A percentile compares a stretch with the other conserved stretches of the same genome.
Evolutionary conservation across 2,113 vertebrate species (phyloP).

Genomic region (Coptodon bakossiorum): DNA sequence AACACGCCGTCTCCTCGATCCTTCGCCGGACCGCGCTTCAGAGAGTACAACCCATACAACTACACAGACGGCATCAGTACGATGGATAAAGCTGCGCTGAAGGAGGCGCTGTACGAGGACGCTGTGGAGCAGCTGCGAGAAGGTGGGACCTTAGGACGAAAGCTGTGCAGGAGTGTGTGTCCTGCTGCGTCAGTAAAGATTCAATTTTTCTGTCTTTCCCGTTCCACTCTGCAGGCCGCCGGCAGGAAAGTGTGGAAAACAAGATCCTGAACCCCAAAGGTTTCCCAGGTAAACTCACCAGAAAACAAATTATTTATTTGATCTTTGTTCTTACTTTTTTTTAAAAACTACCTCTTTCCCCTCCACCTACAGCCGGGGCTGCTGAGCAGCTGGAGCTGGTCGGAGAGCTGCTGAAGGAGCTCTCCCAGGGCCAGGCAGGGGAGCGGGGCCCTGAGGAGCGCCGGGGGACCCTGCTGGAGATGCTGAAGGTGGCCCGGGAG

Average conservation of each 20-base stretch:
- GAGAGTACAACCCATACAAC: slow-evolving; percentile 89
- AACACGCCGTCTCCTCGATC: slow-evolving; percentile 77
- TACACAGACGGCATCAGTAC: slow-evolving; percentile 77
- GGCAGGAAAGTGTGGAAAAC: slow-evolving; percentile 64
- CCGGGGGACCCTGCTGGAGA: slow-evolving; percentile 83
- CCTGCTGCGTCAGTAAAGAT: background rate
- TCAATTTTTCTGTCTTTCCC: background rate
- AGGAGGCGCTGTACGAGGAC: slow-evolving; percentile 84
- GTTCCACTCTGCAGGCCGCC: slow-evolving; percentile 30
- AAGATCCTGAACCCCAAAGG: slow-evolving; percentile 60
- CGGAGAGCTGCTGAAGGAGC: slow-evolving; percentile 85
- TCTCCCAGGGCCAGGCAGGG: slow-evolving; percentile 77
- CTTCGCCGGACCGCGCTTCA: slow-evolving; percentile 74
- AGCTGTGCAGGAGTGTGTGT: background rate
- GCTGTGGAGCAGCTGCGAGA: slow-evolving; percentile 81
- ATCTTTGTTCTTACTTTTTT: background rate
- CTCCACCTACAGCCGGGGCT: slow-evolving; percentile 37
- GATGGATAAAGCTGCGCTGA: slow-evolving; percentile 80
- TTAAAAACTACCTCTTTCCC: accelerated
- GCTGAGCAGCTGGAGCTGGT: slow-evolving; percentile 84
- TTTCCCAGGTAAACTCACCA: slow-evolving; percentile 53
- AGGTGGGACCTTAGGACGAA: slow-evolving; percentile 52
- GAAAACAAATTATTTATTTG: background rate
- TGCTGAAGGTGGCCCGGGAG: slow-evolving; percentile 87
- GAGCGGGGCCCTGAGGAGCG: slow-evolving; percentile 88